Base-by-base conservation (phyloP, 2,113 vertebrate species). In the Saccopteryx leptura region DNA sequence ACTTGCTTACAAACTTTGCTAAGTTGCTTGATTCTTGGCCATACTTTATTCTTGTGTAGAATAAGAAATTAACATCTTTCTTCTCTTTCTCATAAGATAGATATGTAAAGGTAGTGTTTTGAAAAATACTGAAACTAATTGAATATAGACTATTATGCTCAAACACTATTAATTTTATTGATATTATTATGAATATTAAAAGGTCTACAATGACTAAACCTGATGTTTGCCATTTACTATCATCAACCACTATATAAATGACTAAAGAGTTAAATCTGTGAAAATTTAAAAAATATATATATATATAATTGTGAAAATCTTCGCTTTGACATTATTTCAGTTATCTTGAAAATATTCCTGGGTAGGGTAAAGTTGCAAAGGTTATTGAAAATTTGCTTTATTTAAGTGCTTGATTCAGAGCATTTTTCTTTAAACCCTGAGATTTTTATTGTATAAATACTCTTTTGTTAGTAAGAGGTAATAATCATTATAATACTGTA, bases 371-470 rank as follows among this genome's bases (percentile, higher is more conserved):
- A 80, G 17, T 91, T 80, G 2, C 12, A 94, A 69, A 71, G 24
- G 92, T 39, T 63, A 90, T 65, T 56, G 11, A 95, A 75, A 78
- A 86, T 74, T 26, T 91, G 15, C 11, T 71, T 94, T 66, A 68
- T 74, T 75, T 63, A 95, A 82, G 5, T 31, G 1, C 7, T 96
- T 31, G 1, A 5, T 96, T 79, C 13, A 87, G 28, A 31, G 66
- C 10, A 83, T 76, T 54, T 65, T 87, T 87, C 23, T 81, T 93
- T 78, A 85, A 79, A 76, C 21, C 18, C 2, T 90, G 61, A 24
- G 8, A 23, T 79, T 93, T 93, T 91, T 93, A 82, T 88, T 76
- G 39, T 94, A 78, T 74, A 95, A 94, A 94, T 76, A 85, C 17
- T 15, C 13, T 11, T 17, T 86, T 85, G 50, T 60, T 81, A 72